Evolutionary conservation across 1,140 invertebrate genomes (phyloP), one percentile per base, ranked within the genome.

Genomic region (Pseudomyrmex sp.): DNA sequence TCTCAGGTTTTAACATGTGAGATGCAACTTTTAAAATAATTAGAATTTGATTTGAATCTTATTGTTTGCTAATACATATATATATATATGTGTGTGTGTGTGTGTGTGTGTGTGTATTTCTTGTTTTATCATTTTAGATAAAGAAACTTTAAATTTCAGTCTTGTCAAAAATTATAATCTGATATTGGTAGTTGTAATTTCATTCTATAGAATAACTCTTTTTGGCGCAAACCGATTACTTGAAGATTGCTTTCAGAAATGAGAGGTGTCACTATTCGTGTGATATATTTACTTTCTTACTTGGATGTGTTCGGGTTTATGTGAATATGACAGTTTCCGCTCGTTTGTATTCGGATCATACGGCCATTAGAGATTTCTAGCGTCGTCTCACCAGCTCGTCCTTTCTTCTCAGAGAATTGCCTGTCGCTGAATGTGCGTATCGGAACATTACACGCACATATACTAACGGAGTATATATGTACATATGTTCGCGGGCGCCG

Each of bases 391-490:
- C 20, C 20, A 50, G 23, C 9, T 26, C 3, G 20, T 44, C 35
- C 66, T 72, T 52, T 35, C 35, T 23, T 61, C 63, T 80, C 76
- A 70, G 72, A 80, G 66, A 72, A 46, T 80, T 70, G 48, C 54
- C 35, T 66, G 20, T 72, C 44, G 52, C 56, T 80, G 66, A 70
- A 80, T 18, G 58, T 20, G 56, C 65, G 35, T 70, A 48, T 79
- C 56, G 65, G 44, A 12, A n/a, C 18, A 59, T 72, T 79, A 59
- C 44, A 59, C 44, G 15, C 46, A 35, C 35, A 0, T 12, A 50
- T 23, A 50, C 8, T 35, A 26, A 52, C 20, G 65, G 26, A 3
- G 13, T 52, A 52, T 18, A 50, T 44, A 70, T 50, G 20, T 66
- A 87, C 54, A 56, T 18, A 68, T 54, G 48, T 48, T 26, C 79